Base-by-base conservation (phyloP, 2,797 vertebrate genomes). In the Carapus acus region DNA sequence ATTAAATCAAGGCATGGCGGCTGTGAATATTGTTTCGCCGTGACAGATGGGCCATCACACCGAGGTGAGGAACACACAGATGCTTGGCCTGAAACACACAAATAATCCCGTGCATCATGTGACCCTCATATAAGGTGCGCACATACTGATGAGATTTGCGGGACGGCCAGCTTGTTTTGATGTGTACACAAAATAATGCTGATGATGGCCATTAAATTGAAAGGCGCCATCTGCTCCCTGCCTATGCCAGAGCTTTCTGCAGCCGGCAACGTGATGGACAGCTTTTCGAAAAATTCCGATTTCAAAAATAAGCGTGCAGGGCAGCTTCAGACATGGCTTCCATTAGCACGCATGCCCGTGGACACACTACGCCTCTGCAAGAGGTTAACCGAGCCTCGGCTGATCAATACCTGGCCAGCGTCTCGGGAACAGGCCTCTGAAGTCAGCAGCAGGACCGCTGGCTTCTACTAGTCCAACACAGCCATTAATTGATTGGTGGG, bases 171-270 rank as follows among this genome's bases (percentile, higher is more conserved):
- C 52, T 73, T 74, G 69, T 73, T 80, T 70, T 69, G 70, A 75
- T 76, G 68, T 74, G 73, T 65, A 74, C 66, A 46, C 65, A 49
- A 69, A 29, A 54, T 73, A 74, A 74, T 74, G 77, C 74, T 79
- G 81, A 81, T 73, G 77, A 71, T 66, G 22, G 71, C 59, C 68
- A 82, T 85, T 69, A 81, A 85, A 82, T 33, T 33, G 14, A 83
- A 54, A 76, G 71, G 54, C 57, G 65, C 74, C 78, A 81, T 81
- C 79, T 83, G 79, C 67, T 80, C 66, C 51, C 46, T 46, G 58
- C 56, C 64, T 43, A 61, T 79, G 78, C 70, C 72, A 68, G 62
- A 15, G 24, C 24, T 56, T 56, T 73, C 62, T 42, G 38, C 49
- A n/a, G 21, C 66, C 65, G 67, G 59, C 71, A 68, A 53, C 36